Conservation (phyloP, 1,140 invertebrate genomes). For the Cydia fagiglandana region DNA sequence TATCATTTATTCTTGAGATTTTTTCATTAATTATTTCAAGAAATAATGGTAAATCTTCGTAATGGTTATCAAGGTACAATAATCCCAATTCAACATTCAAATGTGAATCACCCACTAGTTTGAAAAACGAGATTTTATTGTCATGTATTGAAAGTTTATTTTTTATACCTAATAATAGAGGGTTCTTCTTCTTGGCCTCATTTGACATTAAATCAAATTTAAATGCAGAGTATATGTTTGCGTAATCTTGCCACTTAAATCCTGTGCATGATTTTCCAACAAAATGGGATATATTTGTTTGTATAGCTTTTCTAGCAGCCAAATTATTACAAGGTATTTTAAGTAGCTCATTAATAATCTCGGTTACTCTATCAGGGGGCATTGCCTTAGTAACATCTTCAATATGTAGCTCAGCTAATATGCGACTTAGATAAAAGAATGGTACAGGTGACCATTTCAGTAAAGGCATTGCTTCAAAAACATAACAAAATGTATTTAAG, state of each 20-base stretch:
- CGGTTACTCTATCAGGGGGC: slow-evolving; percentile 35
- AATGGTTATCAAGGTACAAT: slow-evolving; percentile 53
- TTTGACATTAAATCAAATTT: slow-evolving; percentile 29
- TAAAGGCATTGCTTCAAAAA: slow-evolving; percentile 51
- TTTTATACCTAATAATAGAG: slow-evolving; percentile 41
- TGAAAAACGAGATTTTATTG: slow-evolving; percentile 46
- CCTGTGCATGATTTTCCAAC: slow-evolving; percentile 49
- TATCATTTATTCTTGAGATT: slow-evolving; percentile 47
- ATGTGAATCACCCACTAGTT: slow-evolving; percentile 40
- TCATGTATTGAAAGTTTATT: slow-evolving; percentile 41
- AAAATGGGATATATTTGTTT: slow-evolving; percentile 57
- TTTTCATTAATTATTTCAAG: slow-evolving; percentile 49
- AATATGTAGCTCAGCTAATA: slow-evolving; percentile 44
- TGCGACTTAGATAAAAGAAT: slow-evolving; percentile 54
- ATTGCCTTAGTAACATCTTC: slow-evolving; percentile 32
- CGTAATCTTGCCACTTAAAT: slow-evolving; percentile 49
- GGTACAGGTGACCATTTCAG: slow-evolving; percentile 69
- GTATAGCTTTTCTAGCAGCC: slow-evolving; percentile 58
- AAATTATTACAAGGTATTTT: slow-evolving; percentile 64
- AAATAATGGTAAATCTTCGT: slow-evolving; percentile 42
- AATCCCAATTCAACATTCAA: slow-evolving; percentile 54
- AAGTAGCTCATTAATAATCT: slow-evolving; percentile 51
- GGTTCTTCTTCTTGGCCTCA: slow-evolving; percentile 36
- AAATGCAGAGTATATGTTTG: slow-evolving; percentile 43
- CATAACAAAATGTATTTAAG: slow-evolving; percentile 40